Conservation (phyloP, 1,140 invertebrate genomes). For the Trichonephila inaurata region DNA sequence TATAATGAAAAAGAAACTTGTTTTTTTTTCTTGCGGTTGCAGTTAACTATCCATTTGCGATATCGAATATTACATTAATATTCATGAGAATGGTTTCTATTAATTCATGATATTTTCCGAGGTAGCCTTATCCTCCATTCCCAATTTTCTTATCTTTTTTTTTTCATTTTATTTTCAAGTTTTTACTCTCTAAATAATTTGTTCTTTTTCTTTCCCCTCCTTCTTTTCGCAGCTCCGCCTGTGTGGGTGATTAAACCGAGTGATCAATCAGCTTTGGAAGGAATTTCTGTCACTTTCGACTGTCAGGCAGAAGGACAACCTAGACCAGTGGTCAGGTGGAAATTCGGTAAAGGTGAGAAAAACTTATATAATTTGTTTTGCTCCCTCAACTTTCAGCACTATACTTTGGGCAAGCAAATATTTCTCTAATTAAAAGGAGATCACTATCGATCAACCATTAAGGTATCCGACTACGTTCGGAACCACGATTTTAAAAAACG, state of each 20-base stretch:
- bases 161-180: not conserved
- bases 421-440: too few relatives aligned
- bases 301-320: slow-evolving; percentile 79
- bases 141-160: not conserved
- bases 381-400: too few relatives aligned
- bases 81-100: slow-evolving; percentile 60
- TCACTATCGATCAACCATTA: too few relatives aligned
- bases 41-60: slow-evolving; percentile 56
- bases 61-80: slow-evolving; percentile 65
- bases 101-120: slow-evolving; percentile 32
- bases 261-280: slow-evolving; percentile 77
- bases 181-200: not conserved
- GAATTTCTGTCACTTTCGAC: slow-evolving; percentile 78
- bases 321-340: slow-evolving; percentile 79
- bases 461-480: too few relatives aligned
- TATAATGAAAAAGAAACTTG: not conserved
- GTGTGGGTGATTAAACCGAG: slow-evolving; percentile 78
- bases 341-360: slow-evolving; percentile 77
- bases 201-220: not conserved
- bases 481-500: too few relatives aligned
- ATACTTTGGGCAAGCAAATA: too few relatives aligned
- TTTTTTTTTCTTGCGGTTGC: not conserved
- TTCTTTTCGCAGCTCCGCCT: slow-evolving; percentile 77
- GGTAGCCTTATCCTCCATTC: not conserved
- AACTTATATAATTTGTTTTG: too few relatives aligned